These are phyloP conservation scores for Scophthalmus maximus DNA, from an alignment of 2,113 vertebrate genomes.

Conservation along the genomic window DNA sequence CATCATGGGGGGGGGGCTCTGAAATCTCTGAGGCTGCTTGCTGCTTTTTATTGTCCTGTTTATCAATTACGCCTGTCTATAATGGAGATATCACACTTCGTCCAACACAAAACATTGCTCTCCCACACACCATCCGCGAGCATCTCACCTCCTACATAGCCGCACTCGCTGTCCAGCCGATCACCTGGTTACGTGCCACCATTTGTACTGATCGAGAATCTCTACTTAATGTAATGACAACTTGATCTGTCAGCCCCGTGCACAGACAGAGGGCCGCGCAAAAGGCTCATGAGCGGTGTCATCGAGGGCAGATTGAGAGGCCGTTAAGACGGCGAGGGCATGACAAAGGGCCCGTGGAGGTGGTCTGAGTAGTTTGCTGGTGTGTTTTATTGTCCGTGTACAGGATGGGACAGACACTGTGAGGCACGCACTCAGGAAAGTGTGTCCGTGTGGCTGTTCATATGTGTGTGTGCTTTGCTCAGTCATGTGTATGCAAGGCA, in stretches of 20 bases:
- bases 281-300: conserved; percentile 67
- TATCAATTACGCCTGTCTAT: conserved; percentile 80
- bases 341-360: conserved; percentile 56
- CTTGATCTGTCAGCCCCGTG: conserved; percentile 61
- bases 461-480: conserved; percentile 45
- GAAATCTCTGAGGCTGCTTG: conserved; percentile 66
- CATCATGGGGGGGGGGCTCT: no score
- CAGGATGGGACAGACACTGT: conserved; percentile 37
- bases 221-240: conserved; percentile 74
- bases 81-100: conserved; percentile 78
- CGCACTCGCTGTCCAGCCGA: conserved; percentile 77
- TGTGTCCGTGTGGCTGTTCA: conserved; percentile 4
- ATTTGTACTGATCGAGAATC: conserved; percentile 77
- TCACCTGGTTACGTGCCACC: conserved; percentile 75
- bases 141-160: conserved; percentile 81
- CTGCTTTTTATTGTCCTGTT: conserved; percentile 74
- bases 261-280: conserved; percentile 56
- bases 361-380: conserved; percentile 63
- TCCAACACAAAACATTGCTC: conserved; percentile 79
- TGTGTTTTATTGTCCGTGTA: conserved; percentile 66
- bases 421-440: conserved; percentile 9
- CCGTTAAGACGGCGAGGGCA: conserved; percentile 56
- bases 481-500: conserved; percentile 57
- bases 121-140: conserved; percentile 81
- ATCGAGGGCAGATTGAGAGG: conserved; percentile 67